These are phyloP conservation scores for Bugula neritina DNA, from an alignment of 2,888 invertebrate species.

Conservation along the genomic window DNA sequence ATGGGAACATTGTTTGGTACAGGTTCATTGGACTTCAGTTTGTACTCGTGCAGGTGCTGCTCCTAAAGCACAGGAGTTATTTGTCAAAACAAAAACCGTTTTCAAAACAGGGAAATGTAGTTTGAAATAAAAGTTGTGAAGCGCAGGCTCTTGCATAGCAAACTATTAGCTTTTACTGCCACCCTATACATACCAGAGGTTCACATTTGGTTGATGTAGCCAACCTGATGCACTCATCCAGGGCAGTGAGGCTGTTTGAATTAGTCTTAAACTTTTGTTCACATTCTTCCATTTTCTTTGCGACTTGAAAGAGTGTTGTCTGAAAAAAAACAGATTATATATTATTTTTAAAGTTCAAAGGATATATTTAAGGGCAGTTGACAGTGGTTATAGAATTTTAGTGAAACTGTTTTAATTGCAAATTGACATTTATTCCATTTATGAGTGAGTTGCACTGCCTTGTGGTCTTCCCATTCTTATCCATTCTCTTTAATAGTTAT, in stretches of 20 bases:
- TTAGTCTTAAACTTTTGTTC: conserved; percentile 5
- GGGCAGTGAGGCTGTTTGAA: not conserved
- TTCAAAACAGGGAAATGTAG: not conserved
- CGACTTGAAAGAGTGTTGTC: not conserved
- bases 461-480: no score
- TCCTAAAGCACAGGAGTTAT: not conserved
- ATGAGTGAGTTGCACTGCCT: no score
- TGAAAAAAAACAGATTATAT: not conserved
- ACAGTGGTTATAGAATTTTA: no score
- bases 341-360: no score
- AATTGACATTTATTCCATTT: no score
- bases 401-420: no score
- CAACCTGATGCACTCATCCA: conserved; percentile 4
- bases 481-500: no score
- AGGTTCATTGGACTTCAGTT: not conserved
- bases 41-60: not conserved
- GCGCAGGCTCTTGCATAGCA: not conserved
- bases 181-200: conserved; percentile 18
- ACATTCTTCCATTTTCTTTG: not conserved
- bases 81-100: not conserved
- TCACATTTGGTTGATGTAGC: not conserved
- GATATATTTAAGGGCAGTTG: no score
- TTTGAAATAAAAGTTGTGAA: not conserved
- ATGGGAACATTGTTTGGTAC: not conserved
- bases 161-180: not conserved